These are phyloP conservation scores for Oreotragus oreotragus DNA, from an alignment of 2,113 vertebrate genomes.

Conservation along the genomic window DNA sequence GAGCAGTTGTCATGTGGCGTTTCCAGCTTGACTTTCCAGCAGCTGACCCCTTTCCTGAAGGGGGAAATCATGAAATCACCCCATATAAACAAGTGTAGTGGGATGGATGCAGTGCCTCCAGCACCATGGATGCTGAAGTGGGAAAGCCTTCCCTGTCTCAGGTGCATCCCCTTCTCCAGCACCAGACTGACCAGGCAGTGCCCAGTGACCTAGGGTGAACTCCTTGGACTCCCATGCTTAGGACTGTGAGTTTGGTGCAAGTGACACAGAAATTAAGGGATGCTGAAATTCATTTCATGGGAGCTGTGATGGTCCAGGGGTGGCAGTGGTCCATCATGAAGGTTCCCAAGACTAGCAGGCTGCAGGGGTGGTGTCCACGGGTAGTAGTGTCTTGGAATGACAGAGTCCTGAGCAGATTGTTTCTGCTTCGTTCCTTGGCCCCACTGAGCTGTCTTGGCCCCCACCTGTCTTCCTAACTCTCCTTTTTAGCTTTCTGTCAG, in stretches of 20 bases:
- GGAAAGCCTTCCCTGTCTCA: neutral
- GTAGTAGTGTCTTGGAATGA: no score
- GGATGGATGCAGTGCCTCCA: neutral
- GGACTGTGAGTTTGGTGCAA: neutral
- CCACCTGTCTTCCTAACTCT: neutral
- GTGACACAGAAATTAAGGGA: neutral
- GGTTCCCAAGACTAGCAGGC: neutral
- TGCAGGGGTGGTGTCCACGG: neutral
- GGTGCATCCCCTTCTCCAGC: neutral
- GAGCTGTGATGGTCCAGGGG: neutral
- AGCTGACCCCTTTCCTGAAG: neutral
- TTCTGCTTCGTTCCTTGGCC: neutral
- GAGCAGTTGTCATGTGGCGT: neutral
- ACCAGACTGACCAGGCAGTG: neutral
- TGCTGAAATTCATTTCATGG: neutral
- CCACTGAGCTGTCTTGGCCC: neutral
- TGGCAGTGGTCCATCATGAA: neutral
- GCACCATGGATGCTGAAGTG: neutral
- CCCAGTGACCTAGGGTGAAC: neutral
- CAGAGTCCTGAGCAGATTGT: neutral
- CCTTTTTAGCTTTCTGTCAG: neutral
- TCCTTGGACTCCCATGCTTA: neutral
- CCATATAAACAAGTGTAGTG: neutral
- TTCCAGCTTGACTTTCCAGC: neutral
- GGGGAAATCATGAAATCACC: neutral